These are phyloP conservation scores for Chrysemys picta DNA, from an alignment of 2,113 vertebrate species.

Conservation along the genomic window DNA sequence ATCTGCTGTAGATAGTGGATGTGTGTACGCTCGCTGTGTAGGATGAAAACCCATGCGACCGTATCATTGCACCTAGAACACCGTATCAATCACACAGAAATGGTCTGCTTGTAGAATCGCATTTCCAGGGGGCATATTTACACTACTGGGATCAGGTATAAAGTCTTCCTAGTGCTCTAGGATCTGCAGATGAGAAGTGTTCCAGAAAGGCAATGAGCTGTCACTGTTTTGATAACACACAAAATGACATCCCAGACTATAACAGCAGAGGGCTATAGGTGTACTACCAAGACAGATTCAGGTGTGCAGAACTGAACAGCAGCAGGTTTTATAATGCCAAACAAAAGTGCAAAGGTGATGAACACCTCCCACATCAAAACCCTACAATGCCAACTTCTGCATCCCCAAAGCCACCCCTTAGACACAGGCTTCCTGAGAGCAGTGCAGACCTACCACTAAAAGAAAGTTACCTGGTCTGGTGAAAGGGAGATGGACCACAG, in stretches of 20 bases:
- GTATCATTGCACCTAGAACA: neutral
- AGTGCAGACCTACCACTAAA: neutral
- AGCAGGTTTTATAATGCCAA: neutral
- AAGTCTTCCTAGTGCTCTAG: neutral
- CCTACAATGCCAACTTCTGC: neutral
- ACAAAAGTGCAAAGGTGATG: neutral
- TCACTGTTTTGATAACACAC: neutral
- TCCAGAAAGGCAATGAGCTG: neutral
- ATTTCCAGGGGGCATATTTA: neutral
- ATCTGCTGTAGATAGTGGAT: neutral
- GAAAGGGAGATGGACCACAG: slow-evolving; percentile 92
- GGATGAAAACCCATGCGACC: neutral
- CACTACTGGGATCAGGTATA: neutral
- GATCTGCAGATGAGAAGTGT: neutral
- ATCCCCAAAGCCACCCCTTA: neutral
- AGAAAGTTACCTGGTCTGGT: slow-evolving; percentile 90
- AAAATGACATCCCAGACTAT: neutral
- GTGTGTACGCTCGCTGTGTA: neutral
- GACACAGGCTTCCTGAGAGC: neutral
- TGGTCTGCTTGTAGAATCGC: neutral
- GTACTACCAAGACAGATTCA: neutral
- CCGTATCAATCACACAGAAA: neutral
- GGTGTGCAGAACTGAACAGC: neutral
- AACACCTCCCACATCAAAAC: neutral
- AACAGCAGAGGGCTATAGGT: neutral